Base-by-base conservation (phyloP, 2,797 vertebrate genomes). In the Gorsachius magnificus region DNA sequence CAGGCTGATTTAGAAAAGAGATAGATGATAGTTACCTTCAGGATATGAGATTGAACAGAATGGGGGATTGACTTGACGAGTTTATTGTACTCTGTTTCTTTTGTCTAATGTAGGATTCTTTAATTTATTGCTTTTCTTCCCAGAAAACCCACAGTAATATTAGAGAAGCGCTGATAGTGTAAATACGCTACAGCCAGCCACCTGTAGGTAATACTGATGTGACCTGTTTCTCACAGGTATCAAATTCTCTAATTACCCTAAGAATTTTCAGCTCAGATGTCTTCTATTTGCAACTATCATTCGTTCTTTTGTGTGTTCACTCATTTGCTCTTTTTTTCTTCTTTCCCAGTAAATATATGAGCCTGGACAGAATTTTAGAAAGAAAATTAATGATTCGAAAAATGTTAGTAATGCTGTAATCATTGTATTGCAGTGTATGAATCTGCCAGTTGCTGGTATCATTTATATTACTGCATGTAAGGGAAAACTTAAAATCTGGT, bases 151-250 rank as follows among this genome's bases (percentile, higher is more conserved):
- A 28, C 4, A 63, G 90, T 80, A 95, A 96, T 91, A 89, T 96
- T 95, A 97, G 90, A 90, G 68, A 89, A 93, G 60, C 89, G 77
- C 82, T 94, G 87, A 96, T 96, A 93, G 77, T 93, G 36, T 41
- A 95, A 94, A 90, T 70, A 90, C 81, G 63, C 65, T 69, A 68
- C 83, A 89, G 94, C 79, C 89, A 97, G 77, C 58, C 93, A 95
- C 92, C 90, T 96, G 92, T 60, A 93, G 84, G 83, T 87, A 92
- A 93, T 22, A 61, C 41, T 54, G 90, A 87, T 76, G 75, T 90
- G 83, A 61, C 71, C 95, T 83, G 51, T 65, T 98, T 98, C 96
- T 97, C 97, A 97, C 90, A 97, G 71, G 79, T 96, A 97, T 97
- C 96, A 89, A 51, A 80, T 97, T 97, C 77, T 79, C 69, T 95